Conservation (phyloP, 1,140 invertebrate species). For the Drosophila ficusphila region DNA sequence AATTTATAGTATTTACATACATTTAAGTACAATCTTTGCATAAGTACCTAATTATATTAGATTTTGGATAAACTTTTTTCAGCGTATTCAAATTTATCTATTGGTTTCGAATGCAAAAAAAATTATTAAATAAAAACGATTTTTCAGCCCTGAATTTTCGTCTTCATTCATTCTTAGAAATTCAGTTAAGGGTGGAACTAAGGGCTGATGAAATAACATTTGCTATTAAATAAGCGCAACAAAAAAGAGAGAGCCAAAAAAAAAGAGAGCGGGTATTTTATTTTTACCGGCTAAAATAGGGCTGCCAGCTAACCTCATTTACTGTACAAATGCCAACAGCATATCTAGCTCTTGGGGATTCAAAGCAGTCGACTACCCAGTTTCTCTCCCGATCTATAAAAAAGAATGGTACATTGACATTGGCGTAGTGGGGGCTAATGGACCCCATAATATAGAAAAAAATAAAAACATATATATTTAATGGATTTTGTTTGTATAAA, state of each 20-base stretch:
- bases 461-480: neutral
- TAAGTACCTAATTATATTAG: too few species aligned
- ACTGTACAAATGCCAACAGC: neutral
- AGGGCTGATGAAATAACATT: conserved; percentile 24
- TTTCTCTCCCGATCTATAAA: conserved; percentile 10
- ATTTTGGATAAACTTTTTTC: too few species aligned
- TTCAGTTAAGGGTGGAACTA: conserved; percentile 7
- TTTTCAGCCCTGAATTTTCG: neutral
- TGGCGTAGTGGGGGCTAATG: neutral
- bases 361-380: conserved; percentile 40
- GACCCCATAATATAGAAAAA: neutral
- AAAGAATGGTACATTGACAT: conserved; percentile 2
- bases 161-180: neutral
- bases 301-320: conserved; percentile 8
- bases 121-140: neutral
- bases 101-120: too few species aligned
- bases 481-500: too few species aligned
- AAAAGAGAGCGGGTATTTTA: neutral
- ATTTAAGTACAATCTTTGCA: too few species aligned
- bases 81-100: too few species aligned
- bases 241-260: neutral
- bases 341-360: neutral
- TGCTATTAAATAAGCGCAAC: conserved; percentile 16
- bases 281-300: conserved; percentile 14
- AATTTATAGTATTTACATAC: too few species aligned